Evolutionary conservation across 2,888 invertebrate species (phyloP), one percentile per base, ranked within the genome.

Genomic region (Eristalis intricaria): DNA sequence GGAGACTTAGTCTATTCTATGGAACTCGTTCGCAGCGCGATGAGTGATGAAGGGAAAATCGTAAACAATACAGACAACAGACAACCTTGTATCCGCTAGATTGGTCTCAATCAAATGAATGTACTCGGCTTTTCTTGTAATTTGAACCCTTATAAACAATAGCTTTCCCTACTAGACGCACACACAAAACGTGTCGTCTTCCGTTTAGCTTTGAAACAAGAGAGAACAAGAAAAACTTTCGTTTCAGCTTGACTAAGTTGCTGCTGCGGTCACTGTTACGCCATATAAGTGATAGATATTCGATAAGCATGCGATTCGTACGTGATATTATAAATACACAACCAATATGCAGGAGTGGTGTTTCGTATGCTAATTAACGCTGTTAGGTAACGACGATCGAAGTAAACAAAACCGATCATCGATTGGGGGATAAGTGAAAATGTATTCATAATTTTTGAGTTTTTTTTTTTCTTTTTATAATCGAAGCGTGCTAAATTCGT

Each of bases 21-120:
- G 29, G 26, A 40, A 58, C 69, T 23, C 63, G 7, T 58, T 56
- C n/a, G 32, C 3, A 29, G 15, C 29, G 29, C 23, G 78, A 69
- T 78, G 70, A 78, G 70, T 38, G 56, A 58, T 69, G 70, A n/a
- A 50, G 63, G 38, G 70, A 78, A 78, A 70, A 70, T 56, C 58
- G 64, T 64, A 60, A 38, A 78, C 26, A 78, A 78, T 35, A 70
- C 63, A 32, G 32, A 32, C 32, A 32, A 26, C 23, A 32, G 60
- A 35, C 23, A 4, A n/a, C 7, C 74, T 63, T 56, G 26, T 26
- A 26, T 69, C 32, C 63, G 61, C 69, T 50, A 50, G 50, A 63
- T 69, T 77, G 35, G 68, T 22, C 26, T 63, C 23, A 61, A 38
- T 66, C 68, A 43, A 23, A 35, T 61, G 50, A 19, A 19, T 2